Base-by-base conservation (phyloP, 35 echinoderm and acorn worm genomes). In the Apostichopus californicus region DNA sequence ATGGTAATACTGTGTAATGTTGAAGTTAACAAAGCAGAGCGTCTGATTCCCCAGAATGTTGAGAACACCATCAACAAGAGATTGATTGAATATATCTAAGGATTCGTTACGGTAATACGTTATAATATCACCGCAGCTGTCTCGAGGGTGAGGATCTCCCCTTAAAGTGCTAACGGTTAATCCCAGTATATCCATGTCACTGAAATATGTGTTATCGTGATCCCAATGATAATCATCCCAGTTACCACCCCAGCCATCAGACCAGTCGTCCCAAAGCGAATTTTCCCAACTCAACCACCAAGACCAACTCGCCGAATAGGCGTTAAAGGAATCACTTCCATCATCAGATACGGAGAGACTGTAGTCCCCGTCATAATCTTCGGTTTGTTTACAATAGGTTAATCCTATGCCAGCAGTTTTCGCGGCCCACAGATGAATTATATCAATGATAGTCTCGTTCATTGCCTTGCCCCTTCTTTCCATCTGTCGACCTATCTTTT, bases 381-480 rank as follows among this genome's bases (percentile, higher is more conserved):
- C 64, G 18, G 11, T 11, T 80, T 54, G 78, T 54, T 12, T 13
- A 80, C 78, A 80, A 80, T 21, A 80, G 22, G 17, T 12, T 54
- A 28, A 12, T 5, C 6, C 78, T 12, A 80, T 12, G 23, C 11
- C 52, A 24, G 4, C 22, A 12, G 52, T 54, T 7, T 80, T 80
- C 21, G 13, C 78, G 12, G 23, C 52, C 78, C 23, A 28, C 12
- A 13, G 22, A 22, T 28, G 12, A 3, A 80, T 13, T 24, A 80
- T 22, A 28, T 54, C 78, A 22, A 18, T 28, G 78, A 80, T 80
- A 22, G 52, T 54, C 21, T 80, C 78, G 78, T 80, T 80, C 78
- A 80, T 80, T 54, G 13, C 21, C 21, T 54, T 80, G 11, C 64
- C 18, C 23, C 22, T 28, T 22, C 78, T 80, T 20, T 24, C 78